Conservation (phyloP, 2,797 vertebrate species). For the Pygocentrus nattereri region DNA sequence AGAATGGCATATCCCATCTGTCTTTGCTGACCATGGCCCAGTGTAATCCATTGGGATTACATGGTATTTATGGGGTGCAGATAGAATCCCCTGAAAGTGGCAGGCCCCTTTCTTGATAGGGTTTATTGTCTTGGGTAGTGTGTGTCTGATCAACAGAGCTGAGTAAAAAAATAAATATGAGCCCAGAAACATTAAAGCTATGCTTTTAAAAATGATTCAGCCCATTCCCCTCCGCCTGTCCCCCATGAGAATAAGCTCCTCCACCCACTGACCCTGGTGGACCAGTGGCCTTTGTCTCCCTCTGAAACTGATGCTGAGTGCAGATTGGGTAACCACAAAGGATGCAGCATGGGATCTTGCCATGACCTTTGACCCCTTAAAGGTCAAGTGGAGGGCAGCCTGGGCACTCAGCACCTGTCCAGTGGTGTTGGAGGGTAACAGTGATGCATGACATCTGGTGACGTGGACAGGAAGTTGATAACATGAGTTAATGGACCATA, state of each 20-base stretch:
- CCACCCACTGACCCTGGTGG: slow-evolving; percentile 56
- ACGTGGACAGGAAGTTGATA: background rate
- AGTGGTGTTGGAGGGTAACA: slow-evolving; percentile 70
- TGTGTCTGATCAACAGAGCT: background rate
- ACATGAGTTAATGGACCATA: background rate
- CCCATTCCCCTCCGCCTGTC: slow-evolving; percentile 3
- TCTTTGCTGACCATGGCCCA: slow-evolving; percentile 28
- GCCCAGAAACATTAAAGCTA: background rate
- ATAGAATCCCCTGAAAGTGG: slow-evolving; percentile 36
- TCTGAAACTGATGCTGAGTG: slow-evolving; percentile 80
- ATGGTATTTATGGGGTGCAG: slow-evolving; percentile 28
- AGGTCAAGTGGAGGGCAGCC: slow-evolving; percentile 62
- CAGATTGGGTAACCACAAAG: slow-evolving; percentile 81
- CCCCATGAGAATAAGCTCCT: slow-evolving; percentile 40
- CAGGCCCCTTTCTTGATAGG: background rate
- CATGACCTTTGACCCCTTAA: slow-evolving; percentile 80
- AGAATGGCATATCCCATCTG: slow-evolving; percentile 44
- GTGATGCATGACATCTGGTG: slow-evolving; percentile 73
- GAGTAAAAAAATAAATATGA: background rate
- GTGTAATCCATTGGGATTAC: slow-evolving; percentile 58
- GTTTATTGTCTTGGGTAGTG: background rate
- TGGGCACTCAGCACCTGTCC: slow-evolving; percentile 82
- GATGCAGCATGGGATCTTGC: slow-evolving; percentile 84
- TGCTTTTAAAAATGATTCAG: slow-evolving; percentile 45
- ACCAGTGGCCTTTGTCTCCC: slow-evolving; percentile 78